A percentile compares a stretch with the other conserved stretches of the same genome.
Conservation (phyloP, 2,888 invertebrate genomes). For the Palloptera scutellata region DNA sequence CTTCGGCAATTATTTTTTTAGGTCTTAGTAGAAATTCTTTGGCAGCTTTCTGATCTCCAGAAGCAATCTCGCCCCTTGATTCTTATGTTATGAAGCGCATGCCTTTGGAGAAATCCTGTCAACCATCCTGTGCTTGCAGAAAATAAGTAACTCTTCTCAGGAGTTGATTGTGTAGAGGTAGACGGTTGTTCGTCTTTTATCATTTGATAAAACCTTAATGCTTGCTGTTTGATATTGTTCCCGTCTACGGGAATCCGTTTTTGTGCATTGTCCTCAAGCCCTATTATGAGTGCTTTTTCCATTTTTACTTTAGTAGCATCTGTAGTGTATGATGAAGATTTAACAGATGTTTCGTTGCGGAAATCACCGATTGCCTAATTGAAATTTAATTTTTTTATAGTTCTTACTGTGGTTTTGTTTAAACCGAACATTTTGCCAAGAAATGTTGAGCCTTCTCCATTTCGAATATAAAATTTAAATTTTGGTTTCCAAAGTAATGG, state of each 20-base stretch:
- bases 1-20: conserved; percentile 43
- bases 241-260: conserved; percentile 38
- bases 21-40: conserved; percentile 37
- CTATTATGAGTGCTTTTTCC: conserved; percentile 35
- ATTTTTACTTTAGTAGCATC: conserved; percentile 30
- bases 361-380: conserved; percentile 31
- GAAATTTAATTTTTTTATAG: conserved; percentile 25
- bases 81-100: conserved; percentile 43
- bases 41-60: conserved; percentile 38
- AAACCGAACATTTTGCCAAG: too few relatives aligned
- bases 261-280: conserved; percentile 34
- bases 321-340: conserved; percentile 30
- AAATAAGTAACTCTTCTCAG: conserved; percentile 25
- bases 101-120: conserved; percentile 34
- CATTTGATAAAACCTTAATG: conserved; percentile 36
- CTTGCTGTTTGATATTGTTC: conserved; percentile 37
- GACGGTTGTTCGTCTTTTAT: conserved; percentile 28
- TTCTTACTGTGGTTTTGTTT: too few relatives aligned
- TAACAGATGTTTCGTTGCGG: conserved; percentile 31
- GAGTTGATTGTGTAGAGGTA: conserved; percentile 21
- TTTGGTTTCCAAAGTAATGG: too few relatives aligned
- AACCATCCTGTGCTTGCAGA: conserved; percentile 47
- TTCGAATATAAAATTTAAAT: not conserved
- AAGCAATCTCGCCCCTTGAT: conserved; percentile 41
- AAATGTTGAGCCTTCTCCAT: too few relatives aligned